These are phyloP conservation scores for Pteropus alecto DNA, from an alignment of 2,113 vertebrate species.

Conservation along the genomic window DNA sequence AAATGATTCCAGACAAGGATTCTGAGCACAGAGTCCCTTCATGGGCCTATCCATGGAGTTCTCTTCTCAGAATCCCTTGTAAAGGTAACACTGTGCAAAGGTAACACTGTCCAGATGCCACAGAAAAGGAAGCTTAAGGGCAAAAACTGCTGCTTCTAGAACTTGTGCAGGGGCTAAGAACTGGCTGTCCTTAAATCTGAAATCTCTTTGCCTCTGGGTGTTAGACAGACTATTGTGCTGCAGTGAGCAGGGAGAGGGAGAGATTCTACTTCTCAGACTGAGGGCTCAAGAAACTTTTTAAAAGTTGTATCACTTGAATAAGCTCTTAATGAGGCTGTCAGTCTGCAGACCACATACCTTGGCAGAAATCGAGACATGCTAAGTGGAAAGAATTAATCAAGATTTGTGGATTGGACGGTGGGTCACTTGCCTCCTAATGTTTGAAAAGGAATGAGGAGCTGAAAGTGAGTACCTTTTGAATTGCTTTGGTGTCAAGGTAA, in stretches of 20 bases:
- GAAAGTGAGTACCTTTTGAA: constrained; percentile 51
- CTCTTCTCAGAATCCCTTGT: neutral
- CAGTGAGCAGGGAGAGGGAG: neutral
- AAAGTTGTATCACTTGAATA: constrained; percentile 64
- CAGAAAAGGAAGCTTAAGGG: neutral
- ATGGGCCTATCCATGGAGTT: neutral
- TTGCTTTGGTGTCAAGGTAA: constrained; percentile 60
- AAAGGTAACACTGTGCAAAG: neutral
- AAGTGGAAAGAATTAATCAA: constrained; percentile 74
- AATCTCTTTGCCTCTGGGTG: neutral
- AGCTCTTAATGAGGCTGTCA: constrained; percentile 64
- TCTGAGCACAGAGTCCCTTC: neutral
- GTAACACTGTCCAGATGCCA: neutral
- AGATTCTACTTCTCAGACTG: neutral
- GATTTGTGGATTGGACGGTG: constrained; percentile 37
- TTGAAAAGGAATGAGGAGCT: constrained; percentile 38
- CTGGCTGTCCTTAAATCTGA: neutral
- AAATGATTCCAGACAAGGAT: neutral
- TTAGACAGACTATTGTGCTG: neutral
- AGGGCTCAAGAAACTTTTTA: constrained; percentile 34
- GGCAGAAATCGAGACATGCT: constrained; percentile 62
- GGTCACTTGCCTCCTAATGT: constrained; percentile 56
- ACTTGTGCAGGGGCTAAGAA: neutral
- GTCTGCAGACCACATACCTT: constrained; percentile 64
- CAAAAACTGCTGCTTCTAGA: constrained; percentile 19